Evolutionary conservation across 2,888 invertebrate species (phyloP).

Genomic region (Orthonychiurus folsomi): DNA sequence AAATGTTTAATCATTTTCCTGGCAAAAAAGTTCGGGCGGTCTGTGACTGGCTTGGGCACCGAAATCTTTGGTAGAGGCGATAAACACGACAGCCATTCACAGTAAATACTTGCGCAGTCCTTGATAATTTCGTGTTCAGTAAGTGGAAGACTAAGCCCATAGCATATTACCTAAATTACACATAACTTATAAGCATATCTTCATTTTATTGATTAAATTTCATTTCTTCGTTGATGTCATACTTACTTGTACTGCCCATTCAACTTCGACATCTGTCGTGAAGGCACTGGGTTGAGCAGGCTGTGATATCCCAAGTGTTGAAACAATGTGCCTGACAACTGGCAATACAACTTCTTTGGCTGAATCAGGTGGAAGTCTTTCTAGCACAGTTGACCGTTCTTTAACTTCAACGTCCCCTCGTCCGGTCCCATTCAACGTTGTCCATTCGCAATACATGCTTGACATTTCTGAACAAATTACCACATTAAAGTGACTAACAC

Average conservation of each 20-base stretch:
- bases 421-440: constrained; percentile 63
- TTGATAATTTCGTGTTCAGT: constrained; percentile 88
- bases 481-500: neutral
- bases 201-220: constrained; percentile 8
- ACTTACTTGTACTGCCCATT: constrained; percentile 60
- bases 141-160: constrained; percentile 79
- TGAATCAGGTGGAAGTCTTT: constrained; percentile 61
- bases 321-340: constrained; percentile 67
- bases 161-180: constrained; percentile 71
- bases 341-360: constrained; percentile 73
- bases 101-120: constrained; percentile 92
- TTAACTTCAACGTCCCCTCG: constrained; percentile 43
- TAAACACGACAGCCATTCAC: constrained; percentile 88
- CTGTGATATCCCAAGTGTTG: constrained; percentile 60
- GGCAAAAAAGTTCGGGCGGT: constrained; percentile 82
- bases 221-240: neutral
- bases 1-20: constrained; percentile 84
- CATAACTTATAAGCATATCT: no score
- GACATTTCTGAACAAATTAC: neutral
- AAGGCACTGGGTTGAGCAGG: constrained; percentile 75
- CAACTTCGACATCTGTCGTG: constrained; percentile 63
- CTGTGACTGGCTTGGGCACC: constrained; percentile 77
- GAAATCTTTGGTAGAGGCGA: constrained; percentile 73
- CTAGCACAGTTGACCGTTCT: constrained; percentile 63
- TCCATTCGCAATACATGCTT: constrained; percentile 74